Percentiles rank a stretch among this genome's conserved stretches.
phyloP scores from a whole-genome alignment of 2,888 invertebrate species.

The Sipunculus nudus region DNA sequence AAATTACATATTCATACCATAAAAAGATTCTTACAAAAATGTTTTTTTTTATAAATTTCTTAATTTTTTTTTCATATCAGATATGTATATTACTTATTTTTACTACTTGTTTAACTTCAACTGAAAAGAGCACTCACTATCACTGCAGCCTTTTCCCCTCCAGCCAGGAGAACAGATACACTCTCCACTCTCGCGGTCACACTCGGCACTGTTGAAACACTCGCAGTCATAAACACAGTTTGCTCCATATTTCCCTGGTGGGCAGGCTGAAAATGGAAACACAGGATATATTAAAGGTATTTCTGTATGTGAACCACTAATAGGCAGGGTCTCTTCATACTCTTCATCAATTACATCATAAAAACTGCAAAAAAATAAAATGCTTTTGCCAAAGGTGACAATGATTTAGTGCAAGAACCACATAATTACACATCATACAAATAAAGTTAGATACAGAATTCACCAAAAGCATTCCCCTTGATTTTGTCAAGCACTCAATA shows the following conservation, averaged over 20 bases:
- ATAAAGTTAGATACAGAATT: too few relatives aligned
- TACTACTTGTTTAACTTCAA: too few relatives aligned
- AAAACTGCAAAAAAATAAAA: too few relatives aligned
- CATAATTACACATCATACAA: too few relatives aligned
- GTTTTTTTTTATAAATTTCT: neutral
- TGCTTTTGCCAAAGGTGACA: too few relatives aligned
- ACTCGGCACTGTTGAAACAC: conserved; percentile 52
- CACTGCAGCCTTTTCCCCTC: conserved; percentile 51
- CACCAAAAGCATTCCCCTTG: too few relatives aligned
- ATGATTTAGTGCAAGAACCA: too few relatives aligned
- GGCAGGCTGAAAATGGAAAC: conserved; percentile 40
- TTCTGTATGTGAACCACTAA: neutral
- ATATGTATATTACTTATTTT: neutral
- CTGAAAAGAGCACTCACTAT: conserved; percentile 56
- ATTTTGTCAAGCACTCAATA: too few relatives aligned
- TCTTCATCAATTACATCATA: too few relatives aligned
- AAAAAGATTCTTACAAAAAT: neutral
- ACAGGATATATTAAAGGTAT: neutral
- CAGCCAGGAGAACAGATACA: conserved; percentile 56
- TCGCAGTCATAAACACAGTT: conserved; percentile 48
- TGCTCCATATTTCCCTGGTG: conserved; percentile 44
- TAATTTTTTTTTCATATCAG: neutral
- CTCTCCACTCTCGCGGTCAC: conserved; percentile 66
- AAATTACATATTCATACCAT: neutral
- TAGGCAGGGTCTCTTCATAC: too few relatives aligned